Percentiles rank a stretch among this genome's conserved stretches.
phyloP scores from a whole-genome alignment of 2,888 invertebrate species.

The Campoplex nolae region DNA sequence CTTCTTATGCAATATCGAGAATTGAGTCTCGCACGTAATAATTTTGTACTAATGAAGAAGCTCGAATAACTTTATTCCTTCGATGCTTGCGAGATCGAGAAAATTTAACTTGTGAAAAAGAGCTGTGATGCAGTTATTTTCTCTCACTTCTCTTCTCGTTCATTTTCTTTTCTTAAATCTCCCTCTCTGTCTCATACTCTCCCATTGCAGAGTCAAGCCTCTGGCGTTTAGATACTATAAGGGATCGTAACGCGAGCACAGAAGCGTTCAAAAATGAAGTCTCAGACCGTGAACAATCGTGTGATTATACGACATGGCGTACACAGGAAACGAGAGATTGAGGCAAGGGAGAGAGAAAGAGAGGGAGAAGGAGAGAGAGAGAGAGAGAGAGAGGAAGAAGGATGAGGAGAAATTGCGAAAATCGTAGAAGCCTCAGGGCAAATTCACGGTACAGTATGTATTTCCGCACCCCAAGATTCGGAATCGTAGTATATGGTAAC shows the following conservation, averaged over 20 bases:
- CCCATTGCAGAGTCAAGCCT: slow-evolving; percentile 27
- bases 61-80: slow-evolving; percentile 2
- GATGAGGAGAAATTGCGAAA: slow-evolving; percentile 39
- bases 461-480: slow-evolving; percentile 36
- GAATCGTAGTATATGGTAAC: slow-evolving; percentile 30
- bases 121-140: slow-evolving; percentile 14
- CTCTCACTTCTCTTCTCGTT: slow-evolving; percentile 2
- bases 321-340: slow-evolving; percentile 47
- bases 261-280: slow-evolving; percentile 67
- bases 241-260: slow-evolving; percentile 37
- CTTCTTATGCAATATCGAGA: not conserved
- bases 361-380: not conserved
- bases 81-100: slow-evolving; percentile 30
- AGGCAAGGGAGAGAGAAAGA: not conserved
- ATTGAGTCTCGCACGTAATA: slow-evolving; percentile 1
- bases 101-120: slow-evolving; percentile 18
- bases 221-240: slow-evolving; percentile 19
- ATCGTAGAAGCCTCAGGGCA: slow-evolving; percentile 55
- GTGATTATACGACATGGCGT: slow-evolving; percentile 65
- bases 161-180: not conserved
- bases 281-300: slow-evolving; percentile 69
- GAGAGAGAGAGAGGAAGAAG: not conserved
- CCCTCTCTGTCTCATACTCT: not conserved
- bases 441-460: slow-evolving; percentile 50
- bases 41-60: not conserved